A percentile compares a stretch with the other conserved stretches of the same genome.
phyloP scores from a whole-genome alignment of 2,888 invertebrate species.

The Calephelis perditalis region DNA sequence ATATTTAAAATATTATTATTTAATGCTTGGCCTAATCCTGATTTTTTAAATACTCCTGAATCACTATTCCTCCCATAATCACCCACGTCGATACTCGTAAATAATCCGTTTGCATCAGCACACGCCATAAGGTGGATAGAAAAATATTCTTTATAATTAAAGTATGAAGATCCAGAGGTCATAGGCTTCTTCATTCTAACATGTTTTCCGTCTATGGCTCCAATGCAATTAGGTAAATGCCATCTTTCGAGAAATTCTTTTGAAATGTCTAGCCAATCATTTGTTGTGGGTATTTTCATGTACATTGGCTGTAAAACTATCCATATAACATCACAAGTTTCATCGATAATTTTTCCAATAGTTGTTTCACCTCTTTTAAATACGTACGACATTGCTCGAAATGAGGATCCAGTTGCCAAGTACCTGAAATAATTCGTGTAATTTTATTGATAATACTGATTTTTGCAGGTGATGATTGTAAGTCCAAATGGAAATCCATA shows the following conservation, averaged over 20 bases:
- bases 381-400: too few relatives aligned
- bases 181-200: conserved; percentile 27
- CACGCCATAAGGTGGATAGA: conserved; percentile 29
- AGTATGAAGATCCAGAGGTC: conserved; percentile 19
- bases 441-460: too few relatives aligned
- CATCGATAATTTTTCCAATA: conserved; percentile 28
- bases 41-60: conserved; percentile 30
- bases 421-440: too few relatives aligned
- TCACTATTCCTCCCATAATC: conserved; percentile 30
- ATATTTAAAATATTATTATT: conserved; percentile 20
- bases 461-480: too few relatives aligned
- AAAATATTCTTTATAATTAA: conserved; percentile 27
- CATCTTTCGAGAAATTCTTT: too few relatives aligned
- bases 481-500: too few relatives aligned
- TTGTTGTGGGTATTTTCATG: too few relatives aligned
- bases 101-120: conserved; percentile 27
- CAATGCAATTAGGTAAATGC: too few relatives aligned
- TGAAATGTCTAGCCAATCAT: too few relatives aligned
- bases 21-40: conserved; percentile 27
- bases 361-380: conserved; percentile 24
- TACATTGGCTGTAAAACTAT: not conserved
- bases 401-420: too few relatives aligned
- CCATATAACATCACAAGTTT: conserved; percentile 30
- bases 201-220: conserved; percentile 27
- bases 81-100: conserved; percentile 26